Base-by-base conservation (phyloP, 2,797 vertebrate genomes). In the Aldrovandia affinis region DNA sequence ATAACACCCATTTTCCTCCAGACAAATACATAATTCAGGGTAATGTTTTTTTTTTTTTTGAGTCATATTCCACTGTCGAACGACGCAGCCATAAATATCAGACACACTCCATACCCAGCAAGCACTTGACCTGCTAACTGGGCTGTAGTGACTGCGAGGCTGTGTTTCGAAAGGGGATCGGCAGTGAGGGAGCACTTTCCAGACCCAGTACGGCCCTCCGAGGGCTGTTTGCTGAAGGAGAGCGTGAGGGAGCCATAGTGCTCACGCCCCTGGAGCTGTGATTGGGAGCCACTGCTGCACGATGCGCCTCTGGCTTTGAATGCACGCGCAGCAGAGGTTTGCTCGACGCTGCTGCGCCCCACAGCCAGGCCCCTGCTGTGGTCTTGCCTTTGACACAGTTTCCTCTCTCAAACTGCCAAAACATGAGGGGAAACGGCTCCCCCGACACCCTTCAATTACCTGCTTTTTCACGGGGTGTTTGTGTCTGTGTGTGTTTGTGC, bases 311-410 rank as follows among this genome's bases (percentile, higher is more conserved):
- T 12, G 3, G 68, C 70, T 75, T 42, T 25, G 70, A 25, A 42
- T 3, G 70, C 5, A 3, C 36, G 15, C 20, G 18, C 18, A 0
- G 18, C 12, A 57, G 55, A 2, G 55, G 55, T 44, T 25, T 6
- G 54, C 70, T 68, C 30, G 22, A 30, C n/a, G n/a, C n/a, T 44
- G n/a, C 36, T 3, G 28, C 28, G 39, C 2, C 68, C 36, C 73
- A 44, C 25, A 30, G 15, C 22, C 36, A 50, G 73, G 57, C 73
- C 82, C 73, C 78, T n/a, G 12, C 12, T 44, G 50, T 39, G 18
- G 79, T 77, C 28, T 80, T 85, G 80, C 80, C 84, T 86, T 85
- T 85, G 80, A 81, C 84, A 86, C 65, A 85, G 15, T 81, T 86
- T 82, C 81, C 84, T 73, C n/a, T 44, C 79, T 83, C 65, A 55